These are phyloP conservation scores for Plectropomus leopardus DNA, from an alignment of 2,113 vertebrate genomes.

Conservation along the genomic window DNA sequence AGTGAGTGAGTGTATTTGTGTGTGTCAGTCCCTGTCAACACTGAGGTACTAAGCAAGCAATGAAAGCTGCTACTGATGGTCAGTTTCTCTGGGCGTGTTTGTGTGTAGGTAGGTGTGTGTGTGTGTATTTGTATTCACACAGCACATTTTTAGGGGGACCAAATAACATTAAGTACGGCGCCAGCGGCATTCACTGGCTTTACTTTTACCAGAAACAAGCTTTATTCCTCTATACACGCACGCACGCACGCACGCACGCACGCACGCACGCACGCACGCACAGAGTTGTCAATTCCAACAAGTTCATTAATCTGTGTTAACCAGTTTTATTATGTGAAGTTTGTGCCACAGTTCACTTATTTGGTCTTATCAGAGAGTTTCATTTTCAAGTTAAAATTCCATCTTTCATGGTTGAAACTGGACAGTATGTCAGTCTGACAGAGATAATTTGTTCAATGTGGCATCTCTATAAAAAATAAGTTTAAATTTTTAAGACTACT, in stretches of 20 bases:
- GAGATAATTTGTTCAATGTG: background rate
- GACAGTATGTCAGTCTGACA: background rate
- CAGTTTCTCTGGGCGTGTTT: conserved; percentile 35
- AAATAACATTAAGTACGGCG: conserved; percentile 10
- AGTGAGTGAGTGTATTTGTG: background rate
- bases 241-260: background rate
- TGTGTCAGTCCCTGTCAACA: conserved; percentile 60
- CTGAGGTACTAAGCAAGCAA: conserved; percentile 52
- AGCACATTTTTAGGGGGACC: background rate
- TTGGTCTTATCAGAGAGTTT: background rate
- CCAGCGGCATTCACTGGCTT: conserved; percentile 36
- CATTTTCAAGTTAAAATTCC: background rate
- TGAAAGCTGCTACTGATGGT: conserved; percentile 61
- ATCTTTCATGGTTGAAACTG: background rate
- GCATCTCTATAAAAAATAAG: no score
- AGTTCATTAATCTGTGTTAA: background rate
- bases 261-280: background rate
- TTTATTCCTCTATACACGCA: background rate
- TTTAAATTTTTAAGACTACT: no score
- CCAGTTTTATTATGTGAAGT: background rate
- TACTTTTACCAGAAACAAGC: conserved; percentile 23
- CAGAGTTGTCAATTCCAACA: background rate
- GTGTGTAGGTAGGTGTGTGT: conserved; percentile 9
- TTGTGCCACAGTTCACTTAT: background rate
- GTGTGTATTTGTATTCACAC: conserved; percentile 5